Evolutionary conservation across 2,888 invertebrate genomes (phyloP).

Genomic region (Tiliacea citrago): DNA sequence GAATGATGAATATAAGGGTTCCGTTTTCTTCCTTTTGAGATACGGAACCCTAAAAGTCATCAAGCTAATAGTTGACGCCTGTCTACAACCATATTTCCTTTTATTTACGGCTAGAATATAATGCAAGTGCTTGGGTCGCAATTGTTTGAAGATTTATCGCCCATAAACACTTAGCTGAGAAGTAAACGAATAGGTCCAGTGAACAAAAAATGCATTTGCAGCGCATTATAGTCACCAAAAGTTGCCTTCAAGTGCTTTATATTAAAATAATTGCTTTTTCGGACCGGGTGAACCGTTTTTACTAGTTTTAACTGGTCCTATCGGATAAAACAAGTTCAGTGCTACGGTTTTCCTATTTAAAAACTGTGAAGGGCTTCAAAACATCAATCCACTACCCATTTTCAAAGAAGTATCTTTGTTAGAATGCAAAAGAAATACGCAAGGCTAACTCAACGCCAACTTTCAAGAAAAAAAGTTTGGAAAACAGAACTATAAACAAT

Average conservation of each 20-base stretch:
- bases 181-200: conserved; percentile 59
- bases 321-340: conserved; percentile 4
- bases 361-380: conserved; percentile 3
- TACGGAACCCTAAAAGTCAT: conserved; percentile 10
- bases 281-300: conserved; percentile 43
- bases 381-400: neutral
- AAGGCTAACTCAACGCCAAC: conserved; percentile 20
- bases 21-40: too few relatives aligned
- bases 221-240: conserved; percentile 60
- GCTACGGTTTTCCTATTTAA: conserved; percentile 1
- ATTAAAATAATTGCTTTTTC: conserved; percentile 66
- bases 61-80: neutral
- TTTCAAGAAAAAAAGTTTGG: conserved; percentile 35
- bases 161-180: conserved; percentile 62
- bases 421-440: conserved; percentile 28
- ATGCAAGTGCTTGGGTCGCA: conserved; percentile 47
- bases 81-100: conserved; percentile 6
- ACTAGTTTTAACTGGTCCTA: conserved; percentile 18
- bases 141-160: conserved; percentile 66
- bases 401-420: conserved; percentile 17
- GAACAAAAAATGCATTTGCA: conserved; percentile 62
- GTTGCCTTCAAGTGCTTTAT: conserved; percentile 56
- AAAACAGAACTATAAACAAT: conserved; percentile 41
- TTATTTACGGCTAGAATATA: conserved; percentile 34
- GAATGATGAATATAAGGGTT: too few relatives aligned